These are phyloP conservation scores for Grammomys dolichurus DNA, from an alignment of 2,113 vertebrate genomes.

Conservation along the genomic window DNA sequence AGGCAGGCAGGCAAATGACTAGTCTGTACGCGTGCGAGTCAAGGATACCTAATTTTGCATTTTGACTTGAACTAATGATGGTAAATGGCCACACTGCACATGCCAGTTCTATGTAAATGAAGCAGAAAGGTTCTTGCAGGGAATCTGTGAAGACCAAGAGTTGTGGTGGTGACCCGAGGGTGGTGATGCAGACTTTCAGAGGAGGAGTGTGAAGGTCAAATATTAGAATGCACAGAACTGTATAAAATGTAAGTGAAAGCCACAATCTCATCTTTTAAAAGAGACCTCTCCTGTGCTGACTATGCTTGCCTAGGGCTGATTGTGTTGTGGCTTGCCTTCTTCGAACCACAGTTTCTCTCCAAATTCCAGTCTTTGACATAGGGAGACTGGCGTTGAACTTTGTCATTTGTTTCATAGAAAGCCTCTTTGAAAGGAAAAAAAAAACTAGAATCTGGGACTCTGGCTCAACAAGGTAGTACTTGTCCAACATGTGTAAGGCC, in stretches of 20 bases:
- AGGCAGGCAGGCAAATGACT: neutral
- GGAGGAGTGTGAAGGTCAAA: neutral
- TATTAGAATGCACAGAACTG: neutral
- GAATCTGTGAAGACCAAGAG: conserved; percentile 72
- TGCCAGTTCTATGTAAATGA: conserved; percentile 66
- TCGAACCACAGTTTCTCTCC: neutral
- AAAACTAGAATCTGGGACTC: neutral
- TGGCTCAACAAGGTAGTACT: neutral
- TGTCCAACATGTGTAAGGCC: neutral
- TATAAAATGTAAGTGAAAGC: conserved; percentile 44
- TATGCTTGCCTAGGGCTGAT: neutral
- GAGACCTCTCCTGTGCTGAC: neutral
- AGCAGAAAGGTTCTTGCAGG: conserved; percentile 77
- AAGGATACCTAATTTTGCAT: conserved; percentile 73
- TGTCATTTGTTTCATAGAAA: conserved; percentile 50
- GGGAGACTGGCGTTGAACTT: neutral
- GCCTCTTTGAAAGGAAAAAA: neutral
- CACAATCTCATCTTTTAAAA: conserved; percentile 25
- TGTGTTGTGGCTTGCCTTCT: neutral
- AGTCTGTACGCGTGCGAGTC: conserved; percentile 72
- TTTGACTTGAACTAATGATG: conserved; percentile 68
- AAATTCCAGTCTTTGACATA: conserved; percentile 42
- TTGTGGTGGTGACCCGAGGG: conserved; percentile 43
- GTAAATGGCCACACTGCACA: conserved; percentile 72
- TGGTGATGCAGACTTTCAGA: conserved; percentile 45